phyloP scores from a whole-genome alignment of 2,113 vertebrate species.

The Crotalus helleri region DNA sequence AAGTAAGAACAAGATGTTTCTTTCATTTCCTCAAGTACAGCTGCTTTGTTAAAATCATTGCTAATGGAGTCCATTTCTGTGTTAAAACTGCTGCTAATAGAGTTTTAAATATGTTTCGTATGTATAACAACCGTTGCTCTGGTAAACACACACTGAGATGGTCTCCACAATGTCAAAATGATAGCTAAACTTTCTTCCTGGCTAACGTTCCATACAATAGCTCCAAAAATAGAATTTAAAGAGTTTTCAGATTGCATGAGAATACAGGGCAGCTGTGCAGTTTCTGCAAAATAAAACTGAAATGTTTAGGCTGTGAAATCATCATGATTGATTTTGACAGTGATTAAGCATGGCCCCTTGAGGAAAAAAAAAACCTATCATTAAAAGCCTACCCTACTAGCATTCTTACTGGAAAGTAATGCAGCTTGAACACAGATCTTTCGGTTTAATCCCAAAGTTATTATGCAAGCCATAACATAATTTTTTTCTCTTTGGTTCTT shows the following conservation, averaged over 20 bases:
- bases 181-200: conserved; percentile 46
- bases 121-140: conserved; percentile 56
- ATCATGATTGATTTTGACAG: conserved; percentile 47
- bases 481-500: not conserved
- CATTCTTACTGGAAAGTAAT: not conserved
- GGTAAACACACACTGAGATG: conserved; percentile 59
- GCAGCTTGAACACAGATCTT: conserved; percentile 18
- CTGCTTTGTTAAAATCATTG: not conserved
- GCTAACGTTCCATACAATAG: conserved; percentile 34
- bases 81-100: conserved; percentile 33
- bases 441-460: conserved; percentile 17
- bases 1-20: conserved; percentile 61
- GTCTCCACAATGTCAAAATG: conserved; percentile 49
- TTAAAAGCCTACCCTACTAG: not conserved
- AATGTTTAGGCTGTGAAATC: conserved; percentile 46
- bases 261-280: conserved; percentile 31
- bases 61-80: conserved; percentile 32
- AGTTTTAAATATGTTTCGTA: conserved; percentile 39
- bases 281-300: conserved; percentile 33
- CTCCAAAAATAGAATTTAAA: conserved; percentile 39
- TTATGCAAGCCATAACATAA: conserved; percentile 19
- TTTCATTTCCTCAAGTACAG: conserved; percentile 36
- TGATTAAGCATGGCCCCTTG: conserved; percentile 42
- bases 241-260: conserved; percentile 28
- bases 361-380: conserved; percentile 21